Conservation (phyloP, 2,797 vertebrate genomes). For the Oreochromis grahami region DNA sequence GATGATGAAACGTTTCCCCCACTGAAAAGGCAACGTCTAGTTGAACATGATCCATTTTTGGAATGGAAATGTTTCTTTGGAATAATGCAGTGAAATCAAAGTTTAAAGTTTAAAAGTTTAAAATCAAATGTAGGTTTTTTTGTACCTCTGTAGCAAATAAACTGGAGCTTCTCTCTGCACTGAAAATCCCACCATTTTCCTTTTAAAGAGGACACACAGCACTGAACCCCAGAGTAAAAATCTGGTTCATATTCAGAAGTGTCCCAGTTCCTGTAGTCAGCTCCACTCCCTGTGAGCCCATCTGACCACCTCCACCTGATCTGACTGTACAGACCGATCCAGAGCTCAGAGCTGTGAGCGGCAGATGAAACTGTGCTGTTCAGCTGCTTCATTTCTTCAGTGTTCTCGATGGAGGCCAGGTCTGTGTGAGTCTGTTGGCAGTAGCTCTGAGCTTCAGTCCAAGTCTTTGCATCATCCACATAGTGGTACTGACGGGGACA, state of each 20-base stretch:
- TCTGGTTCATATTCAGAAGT: rapidly evolving
- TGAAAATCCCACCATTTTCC: neutral
- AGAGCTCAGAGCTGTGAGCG: neutral
- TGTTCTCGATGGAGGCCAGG: neutral
- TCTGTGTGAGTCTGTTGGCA: neutral
- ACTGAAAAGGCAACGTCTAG: rapidly evolving
- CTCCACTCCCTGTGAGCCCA: neutral
- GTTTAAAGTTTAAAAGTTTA: too few species aligned
- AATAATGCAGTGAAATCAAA: too few species aligned
- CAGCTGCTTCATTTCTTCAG: neutral
- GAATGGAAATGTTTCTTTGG: too few species aligned
- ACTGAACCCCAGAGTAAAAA: too few species aligned
- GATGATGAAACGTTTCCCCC: neutral
- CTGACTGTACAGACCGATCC: neutral
- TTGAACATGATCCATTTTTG: neutral
- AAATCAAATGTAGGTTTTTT: too few species aligned
- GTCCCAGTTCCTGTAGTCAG: neutral
- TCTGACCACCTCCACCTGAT: neutral
- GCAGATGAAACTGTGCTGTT: neutral
- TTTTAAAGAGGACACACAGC: neutral
- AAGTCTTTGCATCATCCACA: neutral
- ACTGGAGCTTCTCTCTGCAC: rapidly evolving
- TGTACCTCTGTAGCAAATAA: neutral
- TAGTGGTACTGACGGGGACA: neutral
- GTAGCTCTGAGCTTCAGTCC: constrained; percentile 2